phyloP scores from a whole-genome alignment of 2,888 invertebrate species.

The Yponomeuta evonymella region DNA sequence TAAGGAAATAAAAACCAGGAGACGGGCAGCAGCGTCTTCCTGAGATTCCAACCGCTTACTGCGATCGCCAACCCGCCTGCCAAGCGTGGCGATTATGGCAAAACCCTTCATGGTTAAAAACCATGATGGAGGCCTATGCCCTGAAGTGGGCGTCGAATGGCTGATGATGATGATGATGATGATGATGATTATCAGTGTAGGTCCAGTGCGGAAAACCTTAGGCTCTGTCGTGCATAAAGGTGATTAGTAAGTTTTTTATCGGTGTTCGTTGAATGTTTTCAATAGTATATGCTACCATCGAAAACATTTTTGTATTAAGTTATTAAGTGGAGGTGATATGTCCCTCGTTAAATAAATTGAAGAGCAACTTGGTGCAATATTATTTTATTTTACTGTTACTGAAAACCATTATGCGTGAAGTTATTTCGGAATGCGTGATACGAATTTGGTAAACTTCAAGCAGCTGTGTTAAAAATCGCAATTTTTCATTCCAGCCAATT shows the following conservation, averaged over 20 bases:
- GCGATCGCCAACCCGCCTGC: too few species aligned
- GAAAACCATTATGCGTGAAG: neutral
- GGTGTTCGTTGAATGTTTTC: neutral
- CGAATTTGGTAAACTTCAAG: neutral
- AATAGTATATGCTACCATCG: too few species aligned
- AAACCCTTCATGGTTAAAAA: too few species aligned
- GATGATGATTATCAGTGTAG: slow-evolving; percentile 52
- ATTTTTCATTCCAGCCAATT: neutral
- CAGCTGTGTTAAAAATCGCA: neutral
- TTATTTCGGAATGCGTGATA: neutral
- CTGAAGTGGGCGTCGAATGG: too few species aligned
- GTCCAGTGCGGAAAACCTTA: slow-evolving; percentile 36
- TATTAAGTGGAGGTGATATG: neutral
- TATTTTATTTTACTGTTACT: neutral
- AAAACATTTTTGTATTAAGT: too few species aligned
- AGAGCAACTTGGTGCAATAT: neutral
- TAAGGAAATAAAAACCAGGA: too few species aligned
- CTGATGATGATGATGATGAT: too few species aligned
- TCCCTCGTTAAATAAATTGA: neutral
- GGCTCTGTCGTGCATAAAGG: slow-evolving; percentile 29
- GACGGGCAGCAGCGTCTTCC: too few species aligned
- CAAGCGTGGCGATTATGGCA: too few species aligned
- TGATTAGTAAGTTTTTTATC: slow-evolving; percentile 23
- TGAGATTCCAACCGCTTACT: too few species aligned
- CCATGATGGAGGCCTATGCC: too few species aligned